These are phyloP conservation scores for Microctenopoma lineatum DNA, from an alignment of 2,797 vertebrate species.

Conservation along the genomic window DNA sequence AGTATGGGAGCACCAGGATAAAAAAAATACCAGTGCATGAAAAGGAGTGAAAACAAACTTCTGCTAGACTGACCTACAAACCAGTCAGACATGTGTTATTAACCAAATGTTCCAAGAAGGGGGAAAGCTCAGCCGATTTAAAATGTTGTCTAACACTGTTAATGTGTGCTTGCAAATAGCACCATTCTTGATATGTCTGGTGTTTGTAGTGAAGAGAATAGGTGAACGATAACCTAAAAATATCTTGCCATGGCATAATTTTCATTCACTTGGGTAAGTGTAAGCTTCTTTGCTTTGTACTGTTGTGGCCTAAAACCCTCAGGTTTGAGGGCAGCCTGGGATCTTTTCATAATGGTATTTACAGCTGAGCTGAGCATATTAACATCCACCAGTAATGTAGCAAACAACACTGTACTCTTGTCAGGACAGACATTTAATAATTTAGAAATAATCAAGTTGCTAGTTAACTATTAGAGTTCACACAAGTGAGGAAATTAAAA, in stretches of 20 bases:
- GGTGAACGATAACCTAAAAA: background rate
- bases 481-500: background rate
- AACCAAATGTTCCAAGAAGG: background rate
- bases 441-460: conserved; percentile 4
- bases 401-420: conserved; percentile 1
- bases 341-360: conserved; percentile 36
- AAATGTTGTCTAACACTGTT: background rate
- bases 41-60: too few relatives aligned
- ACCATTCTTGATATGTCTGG: background rate
- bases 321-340: conserved; percentile 43
- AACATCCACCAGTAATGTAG: background rate
- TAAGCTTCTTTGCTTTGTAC: conserved; percentile 11
- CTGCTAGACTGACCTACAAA: background rate
- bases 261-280: background rate
- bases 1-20: background rate
- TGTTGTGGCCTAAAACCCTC: conserved; percentile 17
- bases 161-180: too few relatives aligned
- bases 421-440: background rate
- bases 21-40: background rate
- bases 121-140: background rate
- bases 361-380: conserved; percentile 20
- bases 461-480: background rate
- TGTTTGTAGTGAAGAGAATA: background rate
- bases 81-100: background rate
- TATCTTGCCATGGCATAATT: conserved; percentile 1